Evolutionary conservation across 2,797 vertebrate genomes (phyloP).

Genomic region (Danio choprae): DNA sequence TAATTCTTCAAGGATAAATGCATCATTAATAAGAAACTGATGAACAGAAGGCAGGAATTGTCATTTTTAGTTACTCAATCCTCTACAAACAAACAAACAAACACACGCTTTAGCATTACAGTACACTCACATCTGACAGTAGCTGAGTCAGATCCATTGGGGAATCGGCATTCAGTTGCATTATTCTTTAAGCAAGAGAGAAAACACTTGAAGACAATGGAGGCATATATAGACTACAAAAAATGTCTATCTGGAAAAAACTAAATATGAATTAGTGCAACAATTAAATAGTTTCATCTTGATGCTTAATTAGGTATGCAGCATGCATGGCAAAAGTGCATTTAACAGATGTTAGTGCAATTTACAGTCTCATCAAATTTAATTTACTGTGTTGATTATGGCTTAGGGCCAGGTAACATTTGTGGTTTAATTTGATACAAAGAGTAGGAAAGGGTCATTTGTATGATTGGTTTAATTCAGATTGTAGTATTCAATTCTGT

Average conservation of each 20-base stretch:
- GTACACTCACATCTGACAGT: not conserved
- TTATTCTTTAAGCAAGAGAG: slow-evolving; percentile 31
- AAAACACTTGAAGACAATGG: not conserved
- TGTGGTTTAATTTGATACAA: slow-evolving; percentile 5
- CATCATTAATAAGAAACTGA: slow-evolving; percentile 39
- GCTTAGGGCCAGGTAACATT: slow-evolving; percentile 1
- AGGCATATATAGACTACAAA: not conserved
- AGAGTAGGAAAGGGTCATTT: not conserved
- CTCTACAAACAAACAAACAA: not conserved
- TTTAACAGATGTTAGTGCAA: slow-evolving; percentile 13
- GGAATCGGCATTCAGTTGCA: slow-evolving; percentile 23
- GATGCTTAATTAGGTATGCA: not conserved
- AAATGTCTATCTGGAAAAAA: not conserved
- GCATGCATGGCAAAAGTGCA: not conserved
- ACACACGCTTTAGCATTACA: slow-evolving; percentile 32
- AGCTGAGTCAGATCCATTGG: slow-evolving; percentile 42
- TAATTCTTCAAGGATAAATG: slow-evolving; percentile 10
- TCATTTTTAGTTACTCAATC: not conserved
- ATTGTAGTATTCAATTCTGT: slow-evolving; percentile 14
- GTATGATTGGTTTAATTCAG: not conserved
- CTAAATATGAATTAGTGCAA: not conserved
- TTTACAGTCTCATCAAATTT: slow-evolving; percentile 14
- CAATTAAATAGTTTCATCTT: not conserved
- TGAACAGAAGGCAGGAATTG: not conserved
- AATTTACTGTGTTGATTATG: not conserved